Base-by-base conservation (phyloP, 2,797 vertebrate genomes). In the Leuciscus waleckii region DNA sequence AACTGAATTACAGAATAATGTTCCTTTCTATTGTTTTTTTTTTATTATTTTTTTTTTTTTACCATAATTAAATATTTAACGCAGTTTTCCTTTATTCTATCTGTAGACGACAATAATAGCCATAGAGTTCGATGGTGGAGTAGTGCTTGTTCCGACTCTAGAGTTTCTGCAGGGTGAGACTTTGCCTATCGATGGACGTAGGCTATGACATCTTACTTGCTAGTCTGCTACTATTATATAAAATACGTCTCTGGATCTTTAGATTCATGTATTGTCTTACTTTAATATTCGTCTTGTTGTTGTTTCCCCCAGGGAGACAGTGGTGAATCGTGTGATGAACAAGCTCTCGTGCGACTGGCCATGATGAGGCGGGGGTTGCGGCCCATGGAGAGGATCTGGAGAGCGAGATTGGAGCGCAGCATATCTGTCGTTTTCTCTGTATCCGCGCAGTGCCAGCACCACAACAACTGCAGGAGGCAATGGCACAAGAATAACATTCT, bases 301-400 rank as follows among this genome's bases (percentile, higher is more conserved):
- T 39, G 8, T 41, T 41, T 41, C 39, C 39, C 39, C 5, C 39
- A 56, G 54, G 8, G 54, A 8, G 7, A 9, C 54, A 0, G 95
- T 98, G 90, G 95, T 97, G 54, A 97, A 97, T 91, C 92, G 96
- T 1, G 96, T 97, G 87, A 97, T 97, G 94, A 96, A 98, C 91
- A 98, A 97, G 87, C 93, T 98, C 32, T 95, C 92, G 95, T 95
- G 90, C 90, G 93, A 0, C 91, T 84, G 0, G 94, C 95, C 94
- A 95, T 96, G 79, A 94, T 11, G 0, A 95, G 56, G 0, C 95
- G 94, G 16, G 95, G 94, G 39, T 93, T 95, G 73, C 95, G 92
- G 26, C 93, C 92, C 89, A 95, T 90, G 0, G 94, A 93, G 58
- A 92, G 94, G 86, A 96, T 93, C 65, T 68, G 65, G 29, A 68